Evolutionary conservation across 2,888 invertebrate species (phyloP).

Genomic region (Catocala sponsa): DNA sequence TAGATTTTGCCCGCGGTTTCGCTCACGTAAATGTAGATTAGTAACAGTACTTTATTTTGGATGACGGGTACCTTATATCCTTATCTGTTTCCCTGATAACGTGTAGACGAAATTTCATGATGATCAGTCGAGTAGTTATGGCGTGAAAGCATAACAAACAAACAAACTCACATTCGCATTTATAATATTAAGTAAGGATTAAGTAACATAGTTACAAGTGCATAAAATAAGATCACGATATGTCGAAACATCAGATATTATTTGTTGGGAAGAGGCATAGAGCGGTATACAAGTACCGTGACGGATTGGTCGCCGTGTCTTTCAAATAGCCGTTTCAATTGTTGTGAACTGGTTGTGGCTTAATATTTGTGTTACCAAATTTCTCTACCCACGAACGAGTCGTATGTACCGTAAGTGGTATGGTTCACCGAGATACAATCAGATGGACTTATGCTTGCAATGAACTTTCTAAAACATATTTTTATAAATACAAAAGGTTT

Average conservation of each 20-base stretch:
- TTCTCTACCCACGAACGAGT: conserved; percentile 75
- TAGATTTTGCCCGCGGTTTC: too few species aligned
- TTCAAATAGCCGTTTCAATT: conserved; percentile 74
- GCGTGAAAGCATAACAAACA: too few species aligned
- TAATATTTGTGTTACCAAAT: conserved; percentile 78
- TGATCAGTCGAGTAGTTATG: too few species aligned
- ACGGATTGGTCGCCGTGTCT: conserved; percentile 72
- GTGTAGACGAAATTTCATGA: too few species aligned
- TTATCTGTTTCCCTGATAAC: too few species aligned
- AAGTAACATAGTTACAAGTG: conserved; percentile 8
- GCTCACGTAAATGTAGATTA: too few species aligned
- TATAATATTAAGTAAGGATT: background rate
- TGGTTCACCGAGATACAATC: conserved; percentile 76
- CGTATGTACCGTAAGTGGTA: conserved; percentile 75
- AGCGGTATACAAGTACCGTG: conserved; percentile 59
- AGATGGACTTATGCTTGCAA: conserved; percentile 69
- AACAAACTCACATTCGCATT: too few species aligned
- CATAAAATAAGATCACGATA: conserved; percentile 30
- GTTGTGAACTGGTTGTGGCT: conserved; percentile 72
- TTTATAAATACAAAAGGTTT: conserved; percentile 45
- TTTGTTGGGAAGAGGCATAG: conserved; percentile 47
- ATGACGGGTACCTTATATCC: too few species aligned
- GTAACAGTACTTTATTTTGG: too few species aligned
- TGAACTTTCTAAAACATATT: conserved; percentile 80
- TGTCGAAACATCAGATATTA: conserved; percentile 44